These are phyloP conservation scores for Cottoperca gobio DNA, from an alignment of 2,797 vertebrate species.

Conservation along the genomic window DNA sequence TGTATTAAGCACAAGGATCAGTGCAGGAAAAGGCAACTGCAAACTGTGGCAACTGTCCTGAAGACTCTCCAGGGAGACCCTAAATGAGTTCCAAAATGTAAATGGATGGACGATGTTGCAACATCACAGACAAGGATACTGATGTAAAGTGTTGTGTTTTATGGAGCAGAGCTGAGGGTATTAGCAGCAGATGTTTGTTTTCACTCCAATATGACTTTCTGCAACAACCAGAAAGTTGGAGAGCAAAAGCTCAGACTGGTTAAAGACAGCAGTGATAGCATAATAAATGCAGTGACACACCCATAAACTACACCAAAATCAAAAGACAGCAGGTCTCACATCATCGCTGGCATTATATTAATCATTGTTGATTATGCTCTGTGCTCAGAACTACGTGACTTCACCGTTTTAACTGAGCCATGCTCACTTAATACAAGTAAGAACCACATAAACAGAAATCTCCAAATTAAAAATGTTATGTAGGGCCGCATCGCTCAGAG, in stretches of 20 bases:
- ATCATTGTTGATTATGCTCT: not conserved
- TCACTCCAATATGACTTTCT: conserved; percentile 9
- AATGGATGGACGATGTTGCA: conserved; percentile 31
- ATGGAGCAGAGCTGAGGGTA: conserved; percentile 8
- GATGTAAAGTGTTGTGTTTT: not conserved
- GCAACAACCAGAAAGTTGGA: not conserved
- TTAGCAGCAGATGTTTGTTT: conserved; percentile 21
- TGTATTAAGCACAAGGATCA: conserved; percentile 40
- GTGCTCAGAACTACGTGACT: not conserved
- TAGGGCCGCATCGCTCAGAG: no score
- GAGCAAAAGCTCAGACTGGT: not conserved
- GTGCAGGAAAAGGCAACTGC: conserved; percentile 28
- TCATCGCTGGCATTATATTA: not conserved
- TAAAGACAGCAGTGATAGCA: not conserved
- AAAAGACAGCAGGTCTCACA: not conserved
- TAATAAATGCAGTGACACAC: not conserved
- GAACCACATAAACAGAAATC: no score
- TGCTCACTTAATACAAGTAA: no score
- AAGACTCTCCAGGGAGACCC: conserved; percentile 43
- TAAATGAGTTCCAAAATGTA: conserved; percentile 45
- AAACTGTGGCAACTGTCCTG: conserved; percentile 43
- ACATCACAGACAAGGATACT: conserved; percentile 14
- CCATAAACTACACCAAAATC: not conserved
- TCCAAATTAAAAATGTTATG: no score
- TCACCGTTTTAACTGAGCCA: no score